phyloP scores from a whole-genome alignment of 2,797 vertebrate genomes.

The Diplodus sargus region DNA sequence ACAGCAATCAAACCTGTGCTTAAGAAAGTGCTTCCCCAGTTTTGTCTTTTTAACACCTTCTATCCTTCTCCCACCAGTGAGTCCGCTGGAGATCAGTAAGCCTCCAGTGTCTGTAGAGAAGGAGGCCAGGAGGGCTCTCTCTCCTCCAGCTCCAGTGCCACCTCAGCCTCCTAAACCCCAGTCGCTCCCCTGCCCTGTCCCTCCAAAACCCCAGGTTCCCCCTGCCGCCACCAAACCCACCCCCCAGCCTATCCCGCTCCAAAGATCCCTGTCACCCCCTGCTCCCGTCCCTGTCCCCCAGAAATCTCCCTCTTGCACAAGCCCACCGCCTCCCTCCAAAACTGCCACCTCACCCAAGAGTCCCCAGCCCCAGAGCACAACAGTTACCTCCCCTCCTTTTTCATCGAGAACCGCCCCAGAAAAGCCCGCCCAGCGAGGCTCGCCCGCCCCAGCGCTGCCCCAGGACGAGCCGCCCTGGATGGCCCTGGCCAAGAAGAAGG shows the following conservation, averaged over 20 bases:
- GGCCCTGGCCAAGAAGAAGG: slow-evolving; percentile 95
- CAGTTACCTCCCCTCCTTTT: slow-evolving; percentile 43
- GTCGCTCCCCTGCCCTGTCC: slow-evolving; percentile 42
- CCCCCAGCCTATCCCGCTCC: slow-evolving; percentile 12
- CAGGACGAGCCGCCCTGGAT: slow-evolving; percentile 92
- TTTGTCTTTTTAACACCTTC: background rate
- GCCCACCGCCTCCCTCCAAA: slow-evolving; percentile 36
- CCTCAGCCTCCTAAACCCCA: slow-evolving; percentile 59
- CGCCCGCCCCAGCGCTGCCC: slow-evolving; percentile 67
- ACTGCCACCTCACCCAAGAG: slow-evolving; percentile 22
- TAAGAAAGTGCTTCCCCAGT: background rate
- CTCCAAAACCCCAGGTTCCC: slow-evolving; percentile 62
- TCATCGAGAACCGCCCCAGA: slow-evolving; percentile 32
- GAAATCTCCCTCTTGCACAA: slow-evolving; percentile 40
- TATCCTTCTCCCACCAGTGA: slow-evolving; percentile 34
- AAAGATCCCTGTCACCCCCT: slow-evolving; percentile 64
- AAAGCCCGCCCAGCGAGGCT: slow-evolving; percentile 50
- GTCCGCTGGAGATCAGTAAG: slow-evolving; percentile 74
- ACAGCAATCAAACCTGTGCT: background rate
- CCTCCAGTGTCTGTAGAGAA: slow-evolving; percentile 70
- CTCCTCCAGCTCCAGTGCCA: slow-evolving; percentile 62
- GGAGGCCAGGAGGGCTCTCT: slow-evolving; percentile 70
- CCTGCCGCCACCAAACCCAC: slow-evolving; percentile 57
- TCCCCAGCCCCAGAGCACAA: slow-evolving; percentile 10
- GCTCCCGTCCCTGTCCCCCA: slow-evolving; percentile 49